phyloP scores from a whole-genome alignment of 1,140 invertebrate genomes.

The Protaetia brevitarsis region DNA sequence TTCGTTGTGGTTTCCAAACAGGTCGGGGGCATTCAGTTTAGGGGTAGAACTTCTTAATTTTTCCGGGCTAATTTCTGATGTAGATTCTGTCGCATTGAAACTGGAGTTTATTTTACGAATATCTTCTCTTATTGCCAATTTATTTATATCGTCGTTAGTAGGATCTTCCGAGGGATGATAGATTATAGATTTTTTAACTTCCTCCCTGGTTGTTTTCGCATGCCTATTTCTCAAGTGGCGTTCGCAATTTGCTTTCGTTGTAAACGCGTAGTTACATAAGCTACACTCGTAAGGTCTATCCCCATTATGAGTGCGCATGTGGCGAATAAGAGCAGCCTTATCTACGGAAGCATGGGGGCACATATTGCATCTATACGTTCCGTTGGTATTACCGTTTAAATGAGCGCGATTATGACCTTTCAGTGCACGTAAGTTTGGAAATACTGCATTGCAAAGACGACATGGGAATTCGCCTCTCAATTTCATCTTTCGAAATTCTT shows the following conservation, averaged over 20 bases:
- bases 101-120: conserved; percentile 47
- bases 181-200: conserved; percentile 80
- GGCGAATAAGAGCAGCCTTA: conserved; percentile 83
- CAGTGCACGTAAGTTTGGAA: conserved; percentile 83
- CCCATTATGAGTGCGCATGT: conserved; percentile 91
- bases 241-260: conserved; percentile 91
- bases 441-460: conserved; percentile 76
- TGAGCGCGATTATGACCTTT: conserved; percentile 86
- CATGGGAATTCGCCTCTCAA: conserved; percentile 85
- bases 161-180: conserved; percentile 82
- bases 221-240: conserved; percentile 88
- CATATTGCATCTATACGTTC: conserved; percentile 88
- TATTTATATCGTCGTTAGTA: conserved; percentile 67
- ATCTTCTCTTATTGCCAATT: conserved; percentile 53
- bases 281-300: conserved; percentile 92
- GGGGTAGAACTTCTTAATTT: conserved; percentile 41
- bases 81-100: conserved; percentile 33
- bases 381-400: conserved; percentile 62
- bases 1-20: not conserved
- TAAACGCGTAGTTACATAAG: conserved; percentile 93
- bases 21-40: conserved; percentile 23
- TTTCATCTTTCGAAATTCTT: conserved; percentile 81
- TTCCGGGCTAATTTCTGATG: conserved; percentile 35
- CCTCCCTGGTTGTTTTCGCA: conserved; percentile 76
- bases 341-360: conserved; percentile 87